These are phyloP conservation scores for Hyphantria cunea DNA, from an alignment of 1,140 invertebrate species.

Conservation along the genomic window DNA sequence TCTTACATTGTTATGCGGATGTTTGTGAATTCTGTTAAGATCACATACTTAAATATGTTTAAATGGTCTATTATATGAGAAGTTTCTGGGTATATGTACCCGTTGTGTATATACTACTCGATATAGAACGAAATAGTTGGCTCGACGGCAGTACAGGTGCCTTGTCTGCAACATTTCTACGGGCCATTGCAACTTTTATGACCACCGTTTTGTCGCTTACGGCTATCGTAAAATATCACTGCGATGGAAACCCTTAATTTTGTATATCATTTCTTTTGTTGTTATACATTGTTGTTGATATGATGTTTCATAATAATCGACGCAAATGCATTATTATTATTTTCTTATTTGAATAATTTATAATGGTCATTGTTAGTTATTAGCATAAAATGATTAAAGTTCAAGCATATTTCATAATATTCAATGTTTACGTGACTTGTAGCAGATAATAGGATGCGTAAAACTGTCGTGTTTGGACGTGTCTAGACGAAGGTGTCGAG, in stretches of 20 bases:
- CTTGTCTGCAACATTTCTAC: slow-evolving; percentile 1
- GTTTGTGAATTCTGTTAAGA: background rate
- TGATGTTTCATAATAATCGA: slow-evolving; percentile 53
- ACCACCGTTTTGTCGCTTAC: slow-evolving; percentile 62
- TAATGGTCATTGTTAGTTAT: background rate
- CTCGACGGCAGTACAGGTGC: background rate
- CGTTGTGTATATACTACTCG: background rate
- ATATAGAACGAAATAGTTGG: background rate
- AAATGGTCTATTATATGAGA: no score
- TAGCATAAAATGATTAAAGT: slow-evolving; percentile 9
- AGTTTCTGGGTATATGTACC: no score
- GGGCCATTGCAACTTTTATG: slow-evolving; percentile 63
- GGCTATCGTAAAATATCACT: slow-evolving; percentile 73
- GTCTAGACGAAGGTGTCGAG: slow-evolving; percentile 62
- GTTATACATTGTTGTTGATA: slow-evolving; percentile 64
- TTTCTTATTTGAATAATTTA: no score
- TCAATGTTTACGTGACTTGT: background rate
- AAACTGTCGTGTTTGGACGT: slow-evolving; percentile 15
- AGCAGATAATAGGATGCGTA: slow-evolving; percentile 26
- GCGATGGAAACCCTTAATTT: slow-evolving; percentile 74
- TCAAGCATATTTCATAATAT: no score
- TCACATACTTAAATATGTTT: no score
- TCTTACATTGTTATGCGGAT: slow-evolving; percentile 47
- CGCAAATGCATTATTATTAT: background rate
- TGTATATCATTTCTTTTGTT: slow-evolving; percentile 74